Base-by-base conservation (phyloP, 2,888 invertebrate genomes). In the Sarcophaga subvicina region DNA sequence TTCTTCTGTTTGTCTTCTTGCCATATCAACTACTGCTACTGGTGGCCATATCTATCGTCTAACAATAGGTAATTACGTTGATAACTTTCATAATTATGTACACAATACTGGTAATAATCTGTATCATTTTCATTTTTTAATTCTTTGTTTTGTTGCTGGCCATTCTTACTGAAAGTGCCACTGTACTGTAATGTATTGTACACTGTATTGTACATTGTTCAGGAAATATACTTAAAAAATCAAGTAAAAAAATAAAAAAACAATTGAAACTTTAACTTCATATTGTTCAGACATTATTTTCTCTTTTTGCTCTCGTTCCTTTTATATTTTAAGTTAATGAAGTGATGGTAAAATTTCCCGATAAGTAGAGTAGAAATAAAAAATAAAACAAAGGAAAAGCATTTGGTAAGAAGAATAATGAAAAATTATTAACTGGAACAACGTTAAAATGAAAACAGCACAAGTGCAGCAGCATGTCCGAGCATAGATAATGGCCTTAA, bases 81-180 rank as follows among this genome's bases (percentile, higher is more conserved):
- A 75, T 64, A 85, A 85, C 69, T 85, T 85, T 82, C 25, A 75
- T 79, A 82, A 79, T 75, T 75, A 70, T 75, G 70, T 70, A 70
- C 54, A 37, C 37, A 62, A 71, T 60, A 71, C 47, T 82, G 45
- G 11, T 72, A 49, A 80, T 60, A 60, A 59, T 64, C 22, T 70
- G 64, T 78, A 64, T 59, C 22, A 37, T 37, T 59, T 60, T 78
- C 45, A 27, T 37, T 49, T 54, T 64, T 63, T 37, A 60, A 60
- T 76, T 70, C 62, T 37, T 66, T 27, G 12, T 37, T 54, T 54
- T 14, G 12, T 54, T 54, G 12, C 54, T 54, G 54, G 54, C 17
- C 17, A 12, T 54, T 14, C 49, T 47, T 63, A 27, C 62, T 59
- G 67, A 11, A 60, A 20, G 47, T 62, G 22, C 20, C 10, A 67